phyloP scores from a whole-genome alignment of 1,140 invertebrate species.

The Archivesica marissinica region DNA sequence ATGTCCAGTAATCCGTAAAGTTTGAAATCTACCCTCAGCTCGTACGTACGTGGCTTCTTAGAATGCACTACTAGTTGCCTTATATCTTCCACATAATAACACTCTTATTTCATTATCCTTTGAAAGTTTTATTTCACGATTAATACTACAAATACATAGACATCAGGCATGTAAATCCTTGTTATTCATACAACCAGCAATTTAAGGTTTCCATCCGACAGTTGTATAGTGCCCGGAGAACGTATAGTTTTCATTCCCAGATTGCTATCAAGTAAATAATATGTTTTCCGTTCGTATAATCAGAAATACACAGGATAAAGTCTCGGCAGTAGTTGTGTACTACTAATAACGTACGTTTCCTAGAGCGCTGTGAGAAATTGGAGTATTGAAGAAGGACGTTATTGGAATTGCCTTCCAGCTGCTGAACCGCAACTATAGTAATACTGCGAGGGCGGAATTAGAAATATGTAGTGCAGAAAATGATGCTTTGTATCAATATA shows the following conservation, averaged over 20 bases:
- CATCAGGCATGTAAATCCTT: neutral
- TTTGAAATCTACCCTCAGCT: neutral
- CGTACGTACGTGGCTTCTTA: neutral
- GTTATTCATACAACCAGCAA: neutral
- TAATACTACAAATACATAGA: neutral
- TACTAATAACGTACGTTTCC: neutral
- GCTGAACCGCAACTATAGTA: neutral
- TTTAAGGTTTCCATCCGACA: neutral
- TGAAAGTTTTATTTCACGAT: neutral
- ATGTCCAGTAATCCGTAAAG: constrained; percentile 16
- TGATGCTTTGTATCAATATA: no score
- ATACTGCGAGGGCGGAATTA: constrained; percentile 5
- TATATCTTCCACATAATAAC: neutral
- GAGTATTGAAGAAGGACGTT: neutral
- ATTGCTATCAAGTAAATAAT: neutral
- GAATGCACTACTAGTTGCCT: neutral
- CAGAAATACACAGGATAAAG: neutral
- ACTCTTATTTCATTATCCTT: neutral
- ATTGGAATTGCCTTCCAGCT: neutral
- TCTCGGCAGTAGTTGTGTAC: neutral
- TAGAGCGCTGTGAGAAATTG: neutral
- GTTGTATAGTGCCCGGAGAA: neutral
- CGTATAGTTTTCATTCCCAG: neutral
- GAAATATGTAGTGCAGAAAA: constrained; percentile 17
- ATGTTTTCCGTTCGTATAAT: neutral